Base-by-base conservation (phyloP, 2,888 invertebrate species). In the Noctua comes region DNA sequence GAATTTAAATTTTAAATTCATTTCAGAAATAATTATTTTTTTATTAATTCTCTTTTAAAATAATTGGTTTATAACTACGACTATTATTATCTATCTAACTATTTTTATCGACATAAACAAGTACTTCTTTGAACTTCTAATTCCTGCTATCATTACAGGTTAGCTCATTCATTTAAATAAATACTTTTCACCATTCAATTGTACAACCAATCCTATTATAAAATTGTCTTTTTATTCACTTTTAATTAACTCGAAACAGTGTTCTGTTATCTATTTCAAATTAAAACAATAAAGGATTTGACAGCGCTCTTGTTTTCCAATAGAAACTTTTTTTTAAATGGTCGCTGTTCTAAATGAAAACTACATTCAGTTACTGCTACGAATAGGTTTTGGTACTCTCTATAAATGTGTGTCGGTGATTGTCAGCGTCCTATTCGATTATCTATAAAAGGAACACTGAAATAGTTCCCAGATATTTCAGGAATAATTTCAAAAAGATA, bases 211-310 rank as follows among this genome's bases (percentile, higher is more conserved):
- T 68, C 43, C 73, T 62, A 46, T 72, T 73, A 68, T 27, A 31
- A 72, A 68, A 54, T 36, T 36, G 54, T 68, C 0, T 36, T 65
- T 80, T 62, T 62, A 80, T 80, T 80, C 24, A 59, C 18, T 31
- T 74, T 66, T 51, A 80, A 80, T 80, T 62, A 70, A 74, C 48
- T 80, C 8, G n/a, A 65, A 80, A 48, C 65, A 40, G 21, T 65
- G 13, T n/a, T 65, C 74, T 46, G 59, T 51, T 54, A 68, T 27
- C 57, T n/a, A 46, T 65, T 66, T 48, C 4, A 78, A 70, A 79
- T 79, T 46, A 79, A 62, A 72, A 43, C 43, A 71, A 62, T 59
- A 68, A 36, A 36, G 11, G 18, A 31, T 78, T 36, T 65, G 31
- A 48, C 46, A 11, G 18, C 31, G 40, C 18, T 48, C 18, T 18